Percentiles rank a stretch among this genome's conserved stretches.
phyloP scores from a whole-genome alignment of 2,797 vertebrate species.

The Rhincodon typus region DNA sequence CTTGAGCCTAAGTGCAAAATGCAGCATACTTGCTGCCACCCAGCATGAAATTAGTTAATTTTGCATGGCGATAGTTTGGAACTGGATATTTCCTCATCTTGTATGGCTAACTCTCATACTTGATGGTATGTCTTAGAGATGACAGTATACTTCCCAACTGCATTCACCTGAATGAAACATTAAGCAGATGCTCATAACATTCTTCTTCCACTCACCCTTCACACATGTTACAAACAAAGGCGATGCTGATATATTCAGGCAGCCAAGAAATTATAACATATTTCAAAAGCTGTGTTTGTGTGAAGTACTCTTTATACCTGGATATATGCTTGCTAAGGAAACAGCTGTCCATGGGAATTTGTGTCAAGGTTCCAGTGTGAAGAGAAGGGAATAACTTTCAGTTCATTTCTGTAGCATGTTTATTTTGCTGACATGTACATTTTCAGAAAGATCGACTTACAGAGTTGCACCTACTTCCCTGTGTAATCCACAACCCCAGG shows the following conservation, averaged over 20 bases:
- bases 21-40: background rate
- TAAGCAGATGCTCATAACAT: background rate
- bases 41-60: background rate
- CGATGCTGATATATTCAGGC: background rate
- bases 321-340: background rate
- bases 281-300: background rate
- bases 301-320: background rate
- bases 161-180: background rate
- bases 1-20: background rate
- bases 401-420: background rate
- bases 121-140: background rate
- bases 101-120: background rate
- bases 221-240: background rate
- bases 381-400: background rate
- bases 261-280: background rate
- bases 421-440: background rate
- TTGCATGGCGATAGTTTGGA: background rate
- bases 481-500: too few species aligned
- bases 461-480: background rate
- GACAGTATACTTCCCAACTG: background rate
- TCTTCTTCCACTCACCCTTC: background rate
- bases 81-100: background rate
- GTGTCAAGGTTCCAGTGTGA: background rate
- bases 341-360: background rate
- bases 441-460: background rate